Percentiles rank a stretch among this genome's conserved stretches.
Conservation (phyloP, 37 sponge, comb jelly and placozoan genomes). For the Chondrilla cf. caribensis region DNA sequence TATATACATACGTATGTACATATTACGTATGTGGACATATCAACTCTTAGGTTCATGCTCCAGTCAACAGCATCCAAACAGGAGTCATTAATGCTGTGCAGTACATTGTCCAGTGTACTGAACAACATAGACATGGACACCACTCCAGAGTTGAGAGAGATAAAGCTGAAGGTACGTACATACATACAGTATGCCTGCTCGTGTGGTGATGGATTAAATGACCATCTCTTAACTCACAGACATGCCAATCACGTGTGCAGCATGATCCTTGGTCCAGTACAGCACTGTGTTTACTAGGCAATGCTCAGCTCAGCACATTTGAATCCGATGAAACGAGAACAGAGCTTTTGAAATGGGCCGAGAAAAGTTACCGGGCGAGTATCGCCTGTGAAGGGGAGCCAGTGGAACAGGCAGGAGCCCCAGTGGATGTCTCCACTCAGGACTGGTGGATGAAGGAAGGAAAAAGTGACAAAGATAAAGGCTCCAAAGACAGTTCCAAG, state of each 20-base stretch:
- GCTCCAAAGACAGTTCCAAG: not conserved
- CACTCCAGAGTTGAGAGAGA: conserved; percentile 43
- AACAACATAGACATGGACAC: conserved; percentile 38
- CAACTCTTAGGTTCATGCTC: conserved; percentile 31
- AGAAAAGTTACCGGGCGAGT: conserved; percentile 81
- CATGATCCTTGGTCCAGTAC: conserved; percentile 75
- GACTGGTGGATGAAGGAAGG: conserved; percentile 80
- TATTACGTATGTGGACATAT: not conserved
- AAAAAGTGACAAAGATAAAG: conserved; percentile 6
- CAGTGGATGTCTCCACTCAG: conserved; percentile 54
- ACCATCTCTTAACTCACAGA: conserved; percentile 33
- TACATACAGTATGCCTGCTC: too few relatives aligned
- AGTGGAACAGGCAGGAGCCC: conserved; percentile 26
- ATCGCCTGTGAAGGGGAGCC: conserved; percentile 77
- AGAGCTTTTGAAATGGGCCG: conserved; percentile 59
- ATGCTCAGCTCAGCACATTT: conserved; percentile 71
- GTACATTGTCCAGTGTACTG: conserved; percentile 56
- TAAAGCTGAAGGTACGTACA: conserved; percentile 70
- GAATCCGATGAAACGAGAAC: conserved; percentile 47
- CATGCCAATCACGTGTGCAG: conserved; percentile 66
- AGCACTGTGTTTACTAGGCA: conserved; percentile 82
- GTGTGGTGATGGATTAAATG: too few relatives aligned
- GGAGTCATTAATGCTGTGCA: conserved; percentile 43
- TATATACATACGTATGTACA: not conserved
- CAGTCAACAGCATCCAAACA: conserved; percentile 20